A percentile compares a stretch with the other conserved stretches of the same genome.
Evolutionary conservation across 2,113 vertebrate species (phyloP).

Genomic region (Rhipidura dahli): DNA sequence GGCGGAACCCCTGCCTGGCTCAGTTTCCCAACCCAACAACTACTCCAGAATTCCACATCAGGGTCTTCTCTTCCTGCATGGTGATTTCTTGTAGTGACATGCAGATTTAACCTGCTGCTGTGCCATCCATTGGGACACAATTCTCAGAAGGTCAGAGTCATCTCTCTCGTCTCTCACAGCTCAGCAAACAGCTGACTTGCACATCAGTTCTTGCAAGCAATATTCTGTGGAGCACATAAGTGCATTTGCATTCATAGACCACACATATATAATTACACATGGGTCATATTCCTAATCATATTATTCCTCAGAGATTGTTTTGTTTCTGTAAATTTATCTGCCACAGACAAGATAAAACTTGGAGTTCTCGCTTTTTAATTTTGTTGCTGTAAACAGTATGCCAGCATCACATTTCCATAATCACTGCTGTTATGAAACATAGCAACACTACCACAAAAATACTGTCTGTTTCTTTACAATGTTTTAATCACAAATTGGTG

Average conservation of each 20-base stretch:
- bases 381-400: not conserved
- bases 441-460: not conserved
- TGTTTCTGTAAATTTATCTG: not conserved
- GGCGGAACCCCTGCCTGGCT: fast-evolving
- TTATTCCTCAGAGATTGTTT: not conserved
- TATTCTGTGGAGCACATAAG: not conserved
- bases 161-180: not conserved
- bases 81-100: not conserved
- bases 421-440: not conserved
- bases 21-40: not conserved
- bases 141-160: not conserved
- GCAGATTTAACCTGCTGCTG: not conserved
- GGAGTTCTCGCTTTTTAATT: not conserved
- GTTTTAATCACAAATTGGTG: not conserved
- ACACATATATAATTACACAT: not conserved
- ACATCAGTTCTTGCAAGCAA: not conserved
- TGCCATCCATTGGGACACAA: not conserved
- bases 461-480: not conserved
- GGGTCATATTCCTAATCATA: not conserved
- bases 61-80: not conserved
- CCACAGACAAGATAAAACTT: not conserved
- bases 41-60: not conserved
- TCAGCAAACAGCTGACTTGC: not conserved
- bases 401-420: not conserved
- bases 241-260: not conserved